phyloP scores from a whole-genome alignment of 2,797 vertebrate genomes.

The Cyprinella venusta region DNA sequence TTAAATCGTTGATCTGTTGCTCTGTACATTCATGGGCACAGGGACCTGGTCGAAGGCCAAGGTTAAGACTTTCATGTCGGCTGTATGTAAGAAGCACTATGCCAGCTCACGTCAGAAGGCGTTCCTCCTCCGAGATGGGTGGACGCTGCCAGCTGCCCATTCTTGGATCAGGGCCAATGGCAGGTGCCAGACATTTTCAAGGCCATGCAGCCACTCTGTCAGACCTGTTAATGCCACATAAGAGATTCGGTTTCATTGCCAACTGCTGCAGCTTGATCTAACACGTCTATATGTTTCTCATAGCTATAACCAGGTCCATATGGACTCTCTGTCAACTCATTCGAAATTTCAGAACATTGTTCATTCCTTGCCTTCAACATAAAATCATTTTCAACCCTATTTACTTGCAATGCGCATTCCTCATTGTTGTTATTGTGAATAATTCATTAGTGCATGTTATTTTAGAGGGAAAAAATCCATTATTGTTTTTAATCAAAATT shows the following conservation, averaged over 20 bases:
- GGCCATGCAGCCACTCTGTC: conserved; percentile 42
- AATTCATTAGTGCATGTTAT: not conserved
- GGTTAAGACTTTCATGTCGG: conserved; percentile 70
- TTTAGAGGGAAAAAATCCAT: not conserved
- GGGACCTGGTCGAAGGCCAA: conserved; percentile 66
- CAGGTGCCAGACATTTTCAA: conserved; percentile 67
- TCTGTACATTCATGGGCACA: conserved; percentile 57
- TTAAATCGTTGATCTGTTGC: not conserved
- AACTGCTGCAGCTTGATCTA: conserved; percentile 10
- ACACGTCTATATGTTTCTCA: not conserved
- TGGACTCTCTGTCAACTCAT: not conserved
- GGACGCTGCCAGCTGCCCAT: conserved; percentile 68
- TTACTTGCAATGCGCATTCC: not conserved
- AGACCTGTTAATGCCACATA: conserved; percentile 56
- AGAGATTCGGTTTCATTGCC: conserved; percentile 7
- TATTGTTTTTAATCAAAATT: not conserved
- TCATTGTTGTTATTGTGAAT: not conserved
- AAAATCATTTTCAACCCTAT: not conserved
- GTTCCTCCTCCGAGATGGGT: conserved; percentile 54
- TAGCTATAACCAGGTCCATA: conserved; percentile 1
- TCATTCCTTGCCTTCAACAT: not conserved
- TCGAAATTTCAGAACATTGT: not conserved
- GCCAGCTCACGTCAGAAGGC: conserved; percentile 69
- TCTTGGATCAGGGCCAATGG: conserved; percentile 65
- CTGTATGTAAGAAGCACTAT: conserved; percentile 63